Conservation (phyloP, 92 coral and sea anemone genomes). For the Actinostola sp. region DNA sequence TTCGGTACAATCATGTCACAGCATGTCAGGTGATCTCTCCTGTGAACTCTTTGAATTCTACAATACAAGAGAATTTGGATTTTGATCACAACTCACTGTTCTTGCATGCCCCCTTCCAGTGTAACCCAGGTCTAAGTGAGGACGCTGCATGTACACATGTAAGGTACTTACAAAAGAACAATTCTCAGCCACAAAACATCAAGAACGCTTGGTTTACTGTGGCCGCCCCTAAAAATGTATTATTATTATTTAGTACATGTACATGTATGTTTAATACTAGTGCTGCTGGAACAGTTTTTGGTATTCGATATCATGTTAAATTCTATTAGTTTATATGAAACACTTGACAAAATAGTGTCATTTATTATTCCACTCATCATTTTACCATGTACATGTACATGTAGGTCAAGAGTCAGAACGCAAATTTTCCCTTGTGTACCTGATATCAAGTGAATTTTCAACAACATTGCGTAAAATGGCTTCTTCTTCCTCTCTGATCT, state of each 20-base stretch:
- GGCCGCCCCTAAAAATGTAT: slow-evolving; percentile 76
- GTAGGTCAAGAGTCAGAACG: background rate
- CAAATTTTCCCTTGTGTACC: slow-evolving; percentile 31
- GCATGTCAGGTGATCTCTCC: too few relatives aligned
- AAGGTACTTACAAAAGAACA: slow-evolving; percentile 64
- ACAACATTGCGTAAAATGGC: slow-evolving; percentile 88
- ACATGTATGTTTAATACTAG: background rate
- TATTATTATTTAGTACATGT: background rate
- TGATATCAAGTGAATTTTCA: slow-evolving; percentile 90
- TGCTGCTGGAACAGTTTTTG: background rate
- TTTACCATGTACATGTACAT: too few relatives aligned
- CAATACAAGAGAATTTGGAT: too few relatives aligned
- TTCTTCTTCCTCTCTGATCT: slow-evolving; percentile 90
- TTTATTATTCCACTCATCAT: too few relatives aligned
- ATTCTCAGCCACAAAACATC: slow-evolving; percentile 94
- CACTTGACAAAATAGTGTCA: too few relatives aligned
- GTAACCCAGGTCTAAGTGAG: background rate
- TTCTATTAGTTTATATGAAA: too few relatives aligned
- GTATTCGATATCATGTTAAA: too few relatives aligned
- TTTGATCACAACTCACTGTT: background rate
- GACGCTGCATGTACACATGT: too few relatives aligned
- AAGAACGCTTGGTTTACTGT: slow-evolving; percentile 88
- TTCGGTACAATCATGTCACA: too few relatives aligned
- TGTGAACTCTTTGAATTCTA: too few relatives aligned
- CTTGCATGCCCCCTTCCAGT: background rate